These are phyloP conservation scores for Spondyliosoma cantharus DNA, from an alignment of 2,797 vertebrate species.

Conservation along the genomic window DNA sequence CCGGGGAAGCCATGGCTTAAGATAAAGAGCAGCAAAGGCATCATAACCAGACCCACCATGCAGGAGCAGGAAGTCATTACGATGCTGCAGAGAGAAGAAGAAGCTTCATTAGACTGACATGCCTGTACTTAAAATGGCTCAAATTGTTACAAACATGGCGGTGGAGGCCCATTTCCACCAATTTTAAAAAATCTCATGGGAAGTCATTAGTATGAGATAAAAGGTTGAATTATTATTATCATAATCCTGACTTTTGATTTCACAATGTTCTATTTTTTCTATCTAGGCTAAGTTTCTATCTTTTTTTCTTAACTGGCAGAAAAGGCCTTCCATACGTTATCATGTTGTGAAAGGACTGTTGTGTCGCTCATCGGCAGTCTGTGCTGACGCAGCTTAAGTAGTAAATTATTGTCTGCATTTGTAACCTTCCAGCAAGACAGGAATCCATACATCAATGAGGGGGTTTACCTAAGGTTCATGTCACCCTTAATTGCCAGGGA, in stretches of 20 bases:
- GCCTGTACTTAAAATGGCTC: background rate
- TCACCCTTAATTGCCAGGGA: conserved; percentile 86
- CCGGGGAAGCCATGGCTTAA: conserved; percentile 82
- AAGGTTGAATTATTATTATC: no score
- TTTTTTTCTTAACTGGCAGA: no score
- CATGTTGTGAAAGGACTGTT: background rate
- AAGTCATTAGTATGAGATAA: no score
- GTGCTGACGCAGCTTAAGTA: background rate
- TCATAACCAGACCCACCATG: conserved; percentile 84
- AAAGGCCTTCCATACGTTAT: no score
- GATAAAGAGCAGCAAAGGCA: conserved; percentile 89
- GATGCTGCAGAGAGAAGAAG: conserved; percentile 78
- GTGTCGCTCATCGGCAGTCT: background rate
- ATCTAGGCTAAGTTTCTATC: no score
- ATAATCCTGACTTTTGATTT: no score
- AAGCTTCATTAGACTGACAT: background rate
- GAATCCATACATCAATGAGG: conserved; percentile 2
- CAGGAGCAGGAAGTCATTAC: conserved; percentile 90
- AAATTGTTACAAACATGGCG: background rate
- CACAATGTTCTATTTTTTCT: no score
- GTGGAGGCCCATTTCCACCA: no score
- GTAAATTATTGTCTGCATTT: conserved; percentile 3
- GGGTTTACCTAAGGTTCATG: conserved; percentile 91
- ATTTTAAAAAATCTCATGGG: no score
- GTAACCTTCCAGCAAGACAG: background rate